Evolutionary conservation across 1,140 invertebrate species (phyloP), one percentile per base, ranked within the genome.

Genomic region (Halyomorpha halys): DNA sequence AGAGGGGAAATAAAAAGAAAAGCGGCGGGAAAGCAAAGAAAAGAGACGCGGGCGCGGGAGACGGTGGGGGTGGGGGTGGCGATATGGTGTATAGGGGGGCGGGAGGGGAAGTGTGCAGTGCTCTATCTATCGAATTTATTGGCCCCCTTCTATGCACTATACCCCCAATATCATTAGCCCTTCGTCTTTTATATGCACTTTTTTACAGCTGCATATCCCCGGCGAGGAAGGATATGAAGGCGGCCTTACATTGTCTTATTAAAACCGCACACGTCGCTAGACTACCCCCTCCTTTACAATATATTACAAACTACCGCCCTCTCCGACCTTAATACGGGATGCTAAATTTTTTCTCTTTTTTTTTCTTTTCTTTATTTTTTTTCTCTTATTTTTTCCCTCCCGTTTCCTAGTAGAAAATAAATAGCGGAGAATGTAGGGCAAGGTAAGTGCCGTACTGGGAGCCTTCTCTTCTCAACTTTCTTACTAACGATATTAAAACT

Each of bases 51-150:
- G 49, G 44, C 30, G 30, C 44, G 63, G 44, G 14, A 19, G 62
- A n/a, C 51, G 47, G 21, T 3, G 44, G 30, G 18, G 51, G 54
- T 6, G 15, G 63, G 44, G 39, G 62, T 18, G 25, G 53, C 21
- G 23, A 56, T 56, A 56, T 56, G 53, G n/a, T 23, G 51, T 53
- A 60, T 65, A 34, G 30, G 30, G 25, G 19, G 54, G 25, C 1
- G 64, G n/a, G 59, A 23, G 11, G 25, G 47, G 61, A 49, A 39
- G 45, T 23, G 51, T 51, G 39, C 44, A 67, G 49, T 63, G 62
- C 66, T 54, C 61, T 67, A 67, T 67, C 66, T 67, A 67, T 67
- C 64, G 66, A 67, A 67, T 67, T 67, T 67, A 67, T 67, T 67
- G 66, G 66, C 49, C 34, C 6, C 6, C 6, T 9, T 11, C 34